Conservation (phyloP, 1,140 invertebrate species). For the Argopecten irradians region DNA sequence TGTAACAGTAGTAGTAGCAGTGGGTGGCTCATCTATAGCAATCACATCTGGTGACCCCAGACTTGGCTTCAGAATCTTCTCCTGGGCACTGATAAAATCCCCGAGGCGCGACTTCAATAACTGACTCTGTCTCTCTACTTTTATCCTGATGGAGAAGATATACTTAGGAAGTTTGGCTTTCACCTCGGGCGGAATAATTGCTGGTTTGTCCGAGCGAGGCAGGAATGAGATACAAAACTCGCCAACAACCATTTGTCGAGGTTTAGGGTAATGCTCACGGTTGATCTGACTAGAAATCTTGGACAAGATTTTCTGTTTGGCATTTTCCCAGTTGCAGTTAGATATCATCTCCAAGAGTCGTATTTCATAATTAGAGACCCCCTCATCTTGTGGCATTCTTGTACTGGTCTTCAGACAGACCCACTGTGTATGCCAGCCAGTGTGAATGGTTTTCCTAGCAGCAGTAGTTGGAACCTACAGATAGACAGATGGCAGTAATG, state of each 20-base stretch:
- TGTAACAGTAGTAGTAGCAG: not conserved
- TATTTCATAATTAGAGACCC: constrained; percentile 31
- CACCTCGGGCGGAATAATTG: constrained; percentile 69
- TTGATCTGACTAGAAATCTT: constrained; percentile 61
- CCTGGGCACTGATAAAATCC: constrained; percentile 19
- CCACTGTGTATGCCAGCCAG: constrained; percentile 68
- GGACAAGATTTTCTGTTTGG: constrained; percentile 64
- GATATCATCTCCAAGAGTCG: constrained; percentile 69
- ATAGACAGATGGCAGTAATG: not conserved
- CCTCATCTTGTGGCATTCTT: constrained; percentile 46
- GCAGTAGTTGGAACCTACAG: not conserved
- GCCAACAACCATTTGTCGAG: constrained; percentile 56
- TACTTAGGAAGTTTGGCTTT: constrained; percentile 62
- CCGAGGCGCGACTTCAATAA: not conserved
- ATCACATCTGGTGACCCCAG: not conserved
- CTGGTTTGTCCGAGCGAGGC: constrained; percentile 65
- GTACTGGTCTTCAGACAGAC: constrained; percentile 67
- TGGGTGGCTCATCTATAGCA: not conserved
- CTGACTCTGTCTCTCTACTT: constrained; percentile 25
- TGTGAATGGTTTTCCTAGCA: not conserved
- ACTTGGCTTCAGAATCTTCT: not conserved
- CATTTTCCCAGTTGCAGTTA: constrained; percentile 69
- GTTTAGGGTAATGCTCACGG: constrained; percentile 54
- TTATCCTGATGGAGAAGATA: constrained; percentile 66
- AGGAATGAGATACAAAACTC: constrained; percentile 66